Evolutionary conservation across 35 echinoderm and acorn worm genomes (phyloP).

Genomic region (Apostichopus californicus): DNA sequence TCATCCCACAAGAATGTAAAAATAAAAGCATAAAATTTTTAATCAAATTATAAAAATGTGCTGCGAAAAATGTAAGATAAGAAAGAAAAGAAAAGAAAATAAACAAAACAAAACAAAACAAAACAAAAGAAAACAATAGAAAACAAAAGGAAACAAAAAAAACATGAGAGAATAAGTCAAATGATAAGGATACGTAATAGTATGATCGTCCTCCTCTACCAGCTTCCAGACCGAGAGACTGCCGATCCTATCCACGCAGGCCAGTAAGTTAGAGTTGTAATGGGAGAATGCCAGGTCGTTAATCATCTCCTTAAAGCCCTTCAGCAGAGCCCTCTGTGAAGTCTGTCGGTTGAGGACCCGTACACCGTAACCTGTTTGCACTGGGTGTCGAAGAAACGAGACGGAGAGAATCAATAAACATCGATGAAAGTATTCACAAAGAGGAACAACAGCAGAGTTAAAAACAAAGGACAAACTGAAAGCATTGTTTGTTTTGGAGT

Average conservation of each 20-base stretch:
- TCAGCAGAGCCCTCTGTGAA: slow-evolving; percentile 76
- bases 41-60: too few relatives aligned
- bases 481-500: too few relatives aligned
- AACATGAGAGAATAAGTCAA: too few relatives aligned
- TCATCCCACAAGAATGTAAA: too few relatives aligned
- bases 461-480: too few relatives aligned
- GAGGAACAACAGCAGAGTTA: background rate
- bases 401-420: too few relatives aligned
- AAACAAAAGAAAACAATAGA: too few relatives aligned
- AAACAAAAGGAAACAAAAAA: too few relatives aligned
- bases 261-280: slow-evolving; percentile 82
- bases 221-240: slow-evolving; percentile 84
- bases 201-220: slow-evolving; percentile 53
- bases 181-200: slow-evolving; percentile 63
- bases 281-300: slow-evolving; percentile 84
- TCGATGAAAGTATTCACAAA: background rate
- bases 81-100: too few relatives aligned
- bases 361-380: slow-evolving; percentile 78
- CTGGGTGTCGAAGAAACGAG: slow-evolving; percentile 40
- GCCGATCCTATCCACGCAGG: slow-evolving; percentile 83
- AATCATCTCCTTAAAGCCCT: slow-evolving; percentile 81
- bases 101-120: too few relatives aligned
- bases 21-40: too few relatives aligned
- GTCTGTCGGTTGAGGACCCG: slow-evolving; percentile 78
- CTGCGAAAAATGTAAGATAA: too few relatives aligned